Conservation (phyloP, 2,113 vertebrate species). For the Pedetes capensis region DNA sequence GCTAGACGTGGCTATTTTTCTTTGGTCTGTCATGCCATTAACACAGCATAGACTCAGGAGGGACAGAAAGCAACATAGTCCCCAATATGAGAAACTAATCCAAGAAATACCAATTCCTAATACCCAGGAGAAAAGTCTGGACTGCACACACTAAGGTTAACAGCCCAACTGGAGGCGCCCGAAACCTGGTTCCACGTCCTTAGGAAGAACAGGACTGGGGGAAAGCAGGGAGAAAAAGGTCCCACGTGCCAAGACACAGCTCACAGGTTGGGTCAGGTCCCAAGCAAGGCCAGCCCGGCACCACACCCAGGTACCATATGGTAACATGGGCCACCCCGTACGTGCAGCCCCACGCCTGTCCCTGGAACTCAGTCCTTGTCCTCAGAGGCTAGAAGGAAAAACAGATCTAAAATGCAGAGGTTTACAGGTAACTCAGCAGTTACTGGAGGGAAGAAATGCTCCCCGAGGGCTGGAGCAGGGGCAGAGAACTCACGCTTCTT, state of each 20-base stretch:
- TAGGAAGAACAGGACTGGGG: not conserved
- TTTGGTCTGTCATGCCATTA: conserved; percentile 50
- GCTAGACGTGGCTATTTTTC: conserved; percentile 16
- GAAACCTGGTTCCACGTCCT: conserved; percentile 3
- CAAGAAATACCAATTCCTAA: conserved; percentile 38
- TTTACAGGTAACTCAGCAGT: not conserved
- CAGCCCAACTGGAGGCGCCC: not conserved
- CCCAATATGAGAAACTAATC: conserved; percentile 36
- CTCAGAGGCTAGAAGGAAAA: not conserved
- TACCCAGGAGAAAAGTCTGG: not conserved
- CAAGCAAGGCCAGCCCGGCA: not conserved
- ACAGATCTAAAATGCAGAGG: not conserved
- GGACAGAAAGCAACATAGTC: conserved; percentile 9
- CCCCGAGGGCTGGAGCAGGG: not conserved
- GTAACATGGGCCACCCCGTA: not conserved
- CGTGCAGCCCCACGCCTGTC: not conserved
- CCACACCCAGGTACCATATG: not conserved
- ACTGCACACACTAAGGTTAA: conserved; percentile 15
- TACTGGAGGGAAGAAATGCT: not conserved
- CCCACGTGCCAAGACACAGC: not conserved
- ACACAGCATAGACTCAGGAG: conserved; percentile 14
- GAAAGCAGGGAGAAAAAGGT: not conserved
- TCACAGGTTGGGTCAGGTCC: not conserved
- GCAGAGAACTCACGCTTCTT: not conserved
- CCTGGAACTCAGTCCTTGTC: not conserved